phyloP scores from a whole-genome alignment of 2,113 vertebrate genomes.

The Mesoclemmys tuberculata region DNA sequence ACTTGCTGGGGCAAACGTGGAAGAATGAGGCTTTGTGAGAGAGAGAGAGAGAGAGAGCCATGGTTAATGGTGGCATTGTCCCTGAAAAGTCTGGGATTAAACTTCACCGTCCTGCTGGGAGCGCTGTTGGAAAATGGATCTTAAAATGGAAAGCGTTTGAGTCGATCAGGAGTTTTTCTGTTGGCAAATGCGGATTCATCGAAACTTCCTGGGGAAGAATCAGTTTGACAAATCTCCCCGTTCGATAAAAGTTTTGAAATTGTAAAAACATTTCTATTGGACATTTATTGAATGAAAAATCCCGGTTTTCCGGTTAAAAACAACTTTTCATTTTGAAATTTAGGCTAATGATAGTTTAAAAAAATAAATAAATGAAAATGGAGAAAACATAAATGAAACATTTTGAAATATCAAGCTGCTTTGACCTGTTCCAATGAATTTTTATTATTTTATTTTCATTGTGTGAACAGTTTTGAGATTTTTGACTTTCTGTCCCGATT shows the following conservation, averaged over 20 bases:
- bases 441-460: background rate
- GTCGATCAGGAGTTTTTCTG: background rate
- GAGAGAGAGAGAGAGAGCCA: background rate
- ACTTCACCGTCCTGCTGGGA: fast-evolving
- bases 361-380: background rate
- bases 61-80: background rate
- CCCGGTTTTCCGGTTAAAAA: background rate
- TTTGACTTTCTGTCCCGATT: background rate
- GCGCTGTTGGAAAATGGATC: fast-evolving
- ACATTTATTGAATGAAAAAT: background rate
- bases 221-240: background rate
- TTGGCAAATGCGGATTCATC: background rate
- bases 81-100: fast-evolving
- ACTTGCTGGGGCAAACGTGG: slow-evolving; percentile 24
- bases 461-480: background rate
- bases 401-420: background rate
- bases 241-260: background rate
- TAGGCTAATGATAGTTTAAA: background rate
- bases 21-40: background rate
- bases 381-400: background rate
- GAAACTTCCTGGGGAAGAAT: background rate
- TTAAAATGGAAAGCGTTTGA: fast-evolving
- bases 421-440: background rate
- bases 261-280: background rate
- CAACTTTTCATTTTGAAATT: background rate